These are phyloP conservation scores for Australoheros facetus DNA, from an alignment of 2,797 vertebrate species.

Conservation along the genomic window DNA sequence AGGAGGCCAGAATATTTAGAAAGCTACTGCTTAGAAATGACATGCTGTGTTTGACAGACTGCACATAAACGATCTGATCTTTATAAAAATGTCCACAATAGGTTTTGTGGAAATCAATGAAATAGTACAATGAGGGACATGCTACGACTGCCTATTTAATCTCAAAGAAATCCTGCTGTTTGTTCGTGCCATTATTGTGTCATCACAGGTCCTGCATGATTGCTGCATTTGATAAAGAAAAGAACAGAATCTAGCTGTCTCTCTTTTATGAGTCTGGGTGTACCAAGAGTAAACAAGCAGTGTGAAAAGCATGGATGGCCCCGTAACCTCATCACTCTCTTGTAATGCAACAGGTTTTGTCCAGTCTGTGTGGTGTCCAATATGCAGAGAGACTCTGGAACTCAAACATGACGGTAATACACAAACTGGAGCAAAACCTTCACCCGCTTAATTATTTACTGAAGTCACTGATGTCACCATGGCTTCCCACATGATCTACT, in stretches of 20 bases:
- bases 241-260: no score
- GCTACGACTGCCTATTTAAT: neutral
- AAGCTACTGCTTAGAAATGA: neutral
- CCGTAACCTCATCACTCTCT: no score
- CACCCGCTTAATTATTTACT: neutral
- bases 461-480: neutral
- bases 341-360: neutral
- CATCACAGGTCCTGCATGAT: neutral
- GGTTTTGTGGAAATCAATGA: neutral
- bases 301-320: no score
- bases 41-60: neutral
- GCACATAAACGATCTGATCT: neutral
- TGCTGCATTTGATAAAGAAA: neutral
- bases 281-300: no score
- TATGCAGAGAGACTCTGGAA: neutral
- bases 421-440: neutral
- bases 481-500: neutral
- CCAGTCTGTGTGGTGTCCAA: neutral
- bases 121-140: neutral
- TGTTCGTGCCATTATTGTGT: neutral
- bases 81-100: neutral
- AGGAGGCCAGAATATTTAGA: slow-evolving; percentile 23
- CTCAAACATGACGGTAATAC: neutral
- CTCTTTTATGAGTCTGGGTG: no score
- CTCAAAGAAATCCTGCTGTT: neutral